Percentiles rank a stretch among this genome's conserved stretches.
Conservation (phyloP, 2,797 vertebrate genomes). For the Galagoides demidoff region DNA sequence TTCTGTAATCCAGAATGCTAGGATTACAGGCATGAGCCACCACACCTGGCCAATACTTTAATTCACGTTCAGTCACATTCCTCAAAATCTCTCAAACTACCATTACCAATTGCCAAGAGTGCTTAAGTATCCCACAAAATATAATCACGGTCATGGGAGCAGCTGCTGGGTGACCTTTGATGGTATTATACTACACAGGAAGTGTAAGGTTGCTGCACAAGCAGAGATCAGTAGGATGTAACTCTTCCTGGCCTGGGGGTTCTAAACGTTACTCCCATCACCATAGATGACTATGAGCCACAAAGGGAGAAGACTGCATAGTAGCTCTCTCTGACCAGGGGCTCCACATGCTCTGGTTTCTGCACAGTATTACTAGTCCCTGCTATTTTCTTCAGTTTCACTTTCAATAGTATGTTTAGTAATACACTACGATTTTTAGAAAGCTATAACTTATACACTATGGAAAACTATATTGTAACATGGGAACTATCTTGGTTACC, state of each 20-base stretch:
- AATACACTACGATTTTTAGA: not conserved
- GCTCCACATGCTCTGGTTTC: not conserved
- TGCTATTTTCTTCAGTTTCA: not conserved
- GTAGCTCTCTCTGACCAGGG: not conserved
- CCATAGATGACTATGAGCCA: not conserved
- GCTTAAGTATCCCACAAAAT: not conserved
- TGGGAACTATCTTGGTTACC: not conserved
- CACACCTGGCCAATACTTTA: not conserved
- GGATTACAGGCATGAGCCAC: no score
- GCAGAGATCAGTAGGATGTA: conserved; percentile 33
- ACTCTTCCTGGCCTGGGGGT: not conserved
- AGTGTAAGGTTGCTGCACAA: not conserved
- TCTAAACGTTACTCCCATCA: not conserved
- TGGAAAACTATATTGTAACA: not conserved
- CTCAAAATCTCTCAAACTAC: conserved; percentile 18
- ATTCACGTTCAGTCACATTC: not conserved
- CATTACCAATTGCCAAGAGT: not conserved
- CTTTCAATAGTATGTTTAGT: not conserved
- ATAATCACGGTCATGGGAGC: not conserved
- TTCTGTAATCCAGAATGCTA: no score
- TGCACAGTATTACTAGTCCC: not conserved
- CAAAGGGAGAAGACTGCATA: not conserved
- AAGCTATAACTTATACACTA: not conserved
- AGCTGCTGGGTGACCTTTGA: not conserved
- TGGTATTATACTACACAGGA: not conserved